These are phyloP conservation scores for Neosalanx taihuensis DNA, from an alignment of 2,797 vertebrate genomes.

Conservation along the genomic window DNA sequence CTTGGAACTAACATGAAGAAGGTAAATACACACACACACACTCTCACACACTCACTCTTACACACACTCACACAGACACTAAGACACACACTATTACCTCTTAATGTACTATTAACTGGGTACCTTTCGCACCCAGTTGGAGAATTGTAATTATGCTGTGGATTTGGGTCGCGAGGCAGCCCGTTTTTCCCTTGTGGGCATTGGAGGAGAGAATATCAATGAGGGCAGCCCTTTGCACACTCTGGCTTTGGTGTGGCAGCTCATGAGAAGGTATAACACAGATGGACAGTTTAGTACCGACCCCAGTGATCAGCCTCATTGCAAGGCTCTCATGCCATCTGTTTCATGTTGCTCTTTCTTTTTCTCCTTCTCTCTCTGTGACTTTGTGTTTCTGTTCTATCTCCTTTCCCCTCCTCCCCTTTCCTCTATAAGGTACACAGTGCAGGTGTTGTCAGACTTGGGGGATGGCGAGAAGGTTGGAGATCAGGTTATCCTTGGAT, in stretches of 20 bases:
- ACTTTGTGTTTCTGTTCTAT: too few relatives aligned
- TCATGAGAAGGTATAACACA: constrained; percentile 90
- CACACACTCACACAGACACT: not conserved
- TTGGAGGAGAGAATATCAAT: constrained; percentile 90
- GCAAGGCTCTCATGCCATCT: not conserved
- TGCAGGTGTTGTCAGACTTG: constrained; percentile 88
- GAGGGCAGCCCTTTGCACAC: constrained; percentile 87
- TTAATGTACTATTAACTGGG: too few relatives aligned
- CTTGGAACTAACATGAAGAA: constrained; percentile 93
- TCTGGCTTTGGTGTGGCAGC: constrained; percentile 91
- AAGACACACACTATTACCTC: not conserved
- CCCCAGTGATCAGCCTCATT: not conserved
- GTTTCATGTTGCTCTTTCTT: not conserved
- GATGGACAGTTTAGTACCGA: not conserved
- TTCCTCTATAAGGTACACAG: constrained; percentile 80
- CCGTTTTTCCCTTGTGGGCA: constrained; percentile 93
- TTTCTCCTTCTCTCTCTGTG: not conserved
- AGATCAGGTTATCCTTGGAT: constrained; percentile 89
- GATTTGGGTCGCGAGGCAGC: constrained; percentile 84
- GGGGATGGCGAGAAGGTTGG: constrained; percentile 90
- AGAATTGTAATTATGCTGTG: constrained; percentile 98
- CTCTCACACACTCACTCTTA: not conserved
- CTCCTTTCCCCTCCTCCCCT: not conserved
- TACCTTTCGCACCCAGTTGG: constrained; percentile 74
- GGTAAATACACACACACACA: constrained; percentile 58